Evolutionary conservation across 1,140 invertebrate genomes (phyloP).

Genomic region (Tetragonula clypearis): DNA sequence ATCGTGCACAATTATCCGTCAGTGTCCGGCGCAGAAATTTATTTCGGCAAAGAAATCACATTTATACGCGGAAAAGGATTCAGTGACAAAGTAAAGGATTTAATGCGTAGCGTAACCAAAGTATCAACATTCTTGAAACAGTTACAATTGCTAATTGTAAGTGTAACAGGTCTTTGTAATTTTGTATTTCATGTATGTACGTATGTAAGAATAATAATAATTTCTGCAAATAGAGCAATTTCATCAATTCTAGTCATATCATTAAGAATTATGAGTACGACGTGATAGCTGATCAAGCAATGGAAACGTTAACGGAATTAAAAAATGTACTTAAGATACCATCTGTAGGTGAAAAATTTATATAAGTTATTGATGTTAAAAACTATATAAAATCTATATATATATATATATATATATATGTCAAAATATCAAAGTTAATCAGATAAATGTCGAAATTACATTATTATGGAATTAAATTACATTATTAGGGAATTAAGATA

Average conservation of each 20-base stretch:
- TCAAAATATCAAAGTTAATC: conserved; percentile 13
- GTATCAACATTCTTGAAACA: conserved; percentile 66
- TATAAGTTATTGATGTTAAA: not conserved
- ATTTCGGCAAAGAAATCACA: conserved; percentile 67
- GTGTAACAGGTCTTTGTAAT: conserved; percentile 32
- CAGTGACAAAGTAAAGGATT: conserved; percentile 45
- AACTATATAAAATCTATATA: conserved; percentile 3
- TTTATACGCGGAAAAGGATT: conserved; percentile 60
- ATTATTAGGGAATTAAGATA: conserved; percentile 65
- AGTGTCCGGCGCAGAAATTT: conserved; percentile 53
- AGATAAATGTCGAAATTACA: conserved; percentile 21
- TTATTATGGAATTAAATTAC: conserved; percentile 61
- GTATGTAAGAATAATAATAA: not conserved
- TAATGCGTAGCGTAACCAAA: conserved; percentile 51
- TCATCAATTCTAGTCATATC: not conserved
- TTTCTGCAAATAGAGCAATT: conserved; percentile 37
- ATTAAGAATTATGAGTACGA: conserved; percentile 17
- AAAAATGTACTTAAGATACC: conserved; percentile 51
- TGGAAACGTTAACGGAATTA: conserved; percentile 63
- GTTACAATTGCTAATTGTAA: conserved; percentile 67
- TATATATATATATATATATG: conserved; percentile 12
- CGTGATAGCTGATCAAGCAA: not conserved
- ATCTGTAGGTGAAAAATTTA: conserved; percentile 60
- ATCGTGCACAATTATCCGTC: conserved; percentile 69
- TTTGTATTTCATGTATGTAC: not conserved